Evolutionary conservation across 1,140 invertebrate species (phyloP), one percentile per base, ranked within the genome.

Genomic region (Melipona quadrifasciata): DNA sequence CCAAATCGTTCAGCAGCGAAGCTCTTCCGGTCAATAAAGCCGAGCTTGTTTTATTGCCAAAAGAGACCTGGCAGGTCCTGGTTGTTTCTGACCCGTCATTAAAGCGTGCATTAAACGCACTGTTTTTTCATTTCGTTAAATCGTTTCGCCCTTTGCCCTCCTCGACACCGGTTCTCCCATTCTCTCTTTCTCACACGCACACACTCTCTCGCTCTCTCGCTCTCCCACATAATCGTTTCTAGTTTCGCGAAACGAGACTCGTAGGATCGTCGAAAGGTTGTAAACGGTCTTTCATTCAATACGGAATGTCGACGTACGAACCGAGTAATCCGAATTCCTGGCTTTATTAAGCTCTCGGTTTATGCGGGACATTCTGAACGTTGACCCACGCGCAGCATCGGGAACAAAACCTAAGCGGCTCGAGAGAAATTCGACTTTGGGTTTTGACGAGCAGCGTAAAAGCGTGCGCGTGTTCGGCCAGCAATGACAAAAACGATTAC

Each of bases 11-110:
- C 91, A 84, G 87, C 84, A 80, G 83, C 77, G 76, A 82, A 89
- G 87, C 57, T 87, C 90, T 93, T 93, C 92, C 90, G 91, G 87
- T 90, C 93, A 90, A 94, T 94, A 94, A 94, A 94, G 89, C 89
- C 83, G 70, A 86, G 78, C 86, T 82, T 87, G 84, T 82, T 94
- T 94, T 93, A 94, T 91, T 92, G 90, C 90, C 86, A 80, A 90
- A 87, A 88, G 86, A 85, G 86, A 86, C 61, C 81, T 86, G 82
- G 55, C 82, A 73, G 68, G 39, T 68, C 83, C 73, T 68, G 84
- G 82, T 90, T 90, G 89, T 91, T 89, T 88, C 91, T 88, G 90
- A 90, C 87, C 87, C 85, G 81, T 89, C 87, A 73, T 90, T 90
- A 90, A 90, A 85, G 65, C 77, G 87, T 88, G 73, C 90, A 90